Percentiles rank a stretch among this genome's conserved stretches.
Evolutionary conservation across 1,140 invertebrate species (phyloP).

Genomic region (Rhynchophorus ferrugineus): DNA sequence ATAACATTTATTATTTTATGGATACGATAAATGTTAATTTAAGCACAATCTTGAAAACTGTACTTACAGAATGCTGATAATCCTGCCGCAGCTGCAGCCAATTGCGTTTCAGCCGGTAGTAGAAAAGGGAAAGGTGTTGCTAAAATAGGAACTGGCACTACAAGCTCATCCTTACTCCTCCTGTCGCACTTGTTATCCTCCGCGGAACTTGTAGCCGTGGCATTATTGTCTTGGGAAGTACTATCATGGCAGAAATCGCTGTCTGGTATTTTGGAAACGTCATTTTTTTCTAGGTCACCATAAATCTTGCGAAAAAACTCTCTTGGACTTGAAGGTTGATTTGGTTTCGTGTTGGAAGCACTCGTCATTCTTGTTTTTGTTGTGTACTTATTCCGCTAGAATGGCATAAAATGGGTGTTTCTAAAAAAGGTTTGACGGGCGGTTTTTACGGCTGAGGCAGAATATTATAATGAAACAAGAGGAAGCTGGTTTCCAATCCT

Average conservation of each 20-base stretch:
- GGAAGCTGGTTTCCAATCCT: no score
- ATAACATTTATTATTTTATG: no score
- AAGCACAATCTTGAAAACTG: no score
- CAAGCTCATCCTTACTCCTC: slow-evolving; percentile 15
- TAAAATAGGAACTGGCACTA: slow-evolving; percentile 35
- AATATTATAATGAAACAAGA: no score
- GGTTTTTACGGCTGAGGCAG: no score
- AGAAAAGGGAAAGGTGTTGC: slow-evolving; percentile 37
- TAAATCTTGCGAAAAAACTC: slow-evolving; percentile 61
- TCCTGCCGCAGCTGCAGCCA: slow-evolving; percentile 47
- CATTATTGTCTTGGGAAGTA: slow-evolving; percentile 7
- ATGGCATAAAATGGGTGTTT: no score
- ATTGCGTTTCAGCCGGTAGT: slow-evolving; percentile 41
- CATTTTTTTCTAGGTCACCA: slow-evolving; percentile 48
- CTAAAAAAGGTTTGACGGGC: no score
- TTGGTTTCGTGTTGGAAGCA: not conserved
- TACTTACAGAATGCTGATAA: slow-evolving; percentile 56
- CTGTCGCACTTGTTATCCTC: not conserved
- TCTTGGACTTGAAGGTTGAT: slow-evolving; percentile 56
- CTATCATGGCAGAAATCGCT: not conserved
- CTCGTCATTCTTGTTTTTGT: no score
- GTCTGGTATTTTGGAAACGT: not conserved
- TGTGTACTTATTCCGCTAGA: no score
- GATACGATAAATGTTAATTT: no score
- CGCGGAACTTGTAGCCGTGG: not conserved